Evolutionary conservation across 2,113 vertebrate genomes (phyloP), one percentile per base, ranked within the genome.

Genomic region (Toxostoma redivivum): DNA sequence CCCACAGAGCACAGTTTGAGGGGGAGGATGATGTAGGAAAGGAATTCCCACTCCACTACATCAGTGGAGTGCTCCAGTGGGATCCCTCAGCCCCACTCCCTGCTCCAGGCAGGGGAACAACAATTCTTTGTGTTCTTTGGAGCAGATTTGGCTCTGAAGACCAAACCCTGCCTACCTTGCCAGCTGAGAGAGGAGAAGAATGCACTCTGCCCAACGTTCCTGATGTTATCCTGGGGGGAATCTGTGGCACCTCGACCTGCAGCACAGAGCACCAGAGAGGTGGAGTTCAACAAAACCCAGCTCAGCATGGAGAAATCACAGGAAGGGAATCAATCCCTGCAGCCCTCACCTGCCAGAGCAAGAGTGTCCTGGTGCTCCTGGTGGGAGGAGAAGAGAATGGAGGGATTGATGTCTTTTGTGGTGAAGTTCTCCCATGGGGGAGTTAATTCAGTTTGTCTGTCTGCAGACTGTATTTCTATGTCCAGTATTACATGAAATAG

Each of bases 341-440:
- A 38, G 71, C 20, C 70, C 93, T 82, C 81, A 99, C 99, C 99
- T 97, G 98, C 98, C 54, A 99, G 92, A 81, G 98, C 98, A 61
- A 99, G 97, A 3, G 99, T 98, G 10, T 99, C 99, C 95, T 99
- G 99, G 51, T 99, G 99, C 66, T 99, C 99, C 97, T 99, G 99
- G 83, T 99, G 99, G 71, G 99, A 98, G 84, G 99, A 99, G 97
- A 99, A 99, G 87, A 99, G 99, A 66, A 99, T 98, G 76, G 96
- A 98, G 81, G 99, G 99, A 83, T 96, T 99, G 95, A 99, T 98
- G 89, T 99, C 99, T 98, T 99, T 99, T 28, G 98, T 98, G 2
- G 99, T 98, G 88, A 99, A 99, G 97, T 99, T 99, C 90, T 99
- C 99, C 99, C 99, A 99, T 0, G 99, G 99, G 22, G 99, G 99